Evolutionary conservation across 2,888 invertebrate species (phyloP).

Genomic region (Agriopis aurantiaria): DNA sequence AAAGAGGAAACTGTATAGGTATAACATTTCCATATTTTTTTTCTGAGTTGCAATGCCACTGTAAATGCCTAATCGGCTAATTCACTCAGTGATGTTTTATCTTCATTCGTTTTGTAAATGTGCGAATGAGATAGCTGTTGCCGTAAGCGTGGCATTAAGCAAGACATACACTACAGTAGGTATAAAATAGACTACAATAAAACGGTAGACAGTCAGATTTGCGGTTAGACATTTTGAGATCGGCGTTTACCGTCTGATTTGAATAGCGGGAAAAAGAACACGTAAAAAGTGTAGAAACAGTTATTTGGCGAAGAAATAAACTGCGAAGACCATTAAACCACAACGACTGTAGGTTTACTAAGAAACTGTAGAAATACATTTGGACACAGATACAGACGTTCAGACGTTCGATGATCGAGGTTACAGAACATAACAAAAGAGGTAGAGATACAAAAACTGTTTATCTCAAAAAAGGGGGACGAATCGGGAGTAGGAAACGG

Average conservation of each 20-base stretch:
- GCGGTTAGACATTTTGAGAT: conserved; percentile 23
- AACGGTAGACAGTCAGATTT: conserved; percentile 5
- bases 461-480: too few species aligned
- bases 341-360: conserved; percentile 12
- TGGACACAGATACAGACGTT: conserved; percentile 3
- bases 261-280: conserved; percentile 22
- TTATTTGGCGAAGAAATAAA: conserved; percentile 18
- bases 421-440: conserved; percentile 4
- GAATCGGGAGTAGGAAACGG: too few species aligned
- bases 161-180: conserved; percentile 8
- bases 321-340: conserved; percentile 18
- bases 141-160: conserved; percentile 7
- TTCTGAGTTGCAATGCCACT: too few species aligned
- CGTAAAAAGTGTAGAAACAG: conserved; percentile 22
- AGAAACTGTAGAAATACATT: conserved; percentile 18
- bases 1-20: too few species aligned
- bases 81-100: too few species aligned
- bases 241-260: conserved; percentile 21
- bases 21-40: too few species aligned
- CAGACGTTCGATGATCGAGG: conserved; percentile 7
- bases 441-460: conserved; percentile 6
- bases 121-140: too few species aligned
- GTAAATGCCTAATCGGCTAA: too few species aligned
- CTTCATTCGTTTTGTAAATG: too few species aligned
- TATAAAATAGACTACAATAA: conserved; percentile 7